A percentile compares a stretch with the other conserved stretches of the same genome.
Conservation (phyloP, 2,797 vertebrate genomes). For the Galago senegalensis region DNA sequence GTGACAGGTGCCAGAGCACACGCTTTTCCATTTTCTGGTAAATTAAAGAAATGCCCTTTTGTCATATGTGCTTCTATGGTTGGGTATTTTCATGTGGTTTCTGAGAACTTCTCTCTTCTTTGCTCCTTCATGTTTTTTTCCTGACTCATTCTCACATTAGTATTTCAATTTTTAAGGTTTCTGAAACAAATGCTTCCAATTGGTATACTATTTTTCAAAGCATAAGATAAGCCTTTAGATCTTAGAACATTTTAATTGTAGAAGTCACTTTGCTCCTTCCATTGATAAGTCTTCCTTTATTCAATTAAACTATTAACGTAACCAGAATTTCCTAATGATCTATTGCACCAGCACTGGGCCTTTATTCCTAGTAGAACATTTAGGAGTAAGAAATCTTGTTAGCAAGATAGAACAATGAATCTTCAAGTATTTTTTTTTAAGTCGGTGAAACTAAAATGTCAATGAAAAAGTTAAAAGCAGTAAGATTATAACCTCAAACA, state of each 20-base stretch:
- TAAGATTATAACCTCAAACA: not conserved
- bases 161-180: not conserved
- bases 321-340: not conserved
- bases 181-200: not conserved
- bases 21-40: not conserved
- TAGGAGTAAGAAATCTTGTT: not conserved
- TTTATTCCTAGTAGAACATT: not conserved
- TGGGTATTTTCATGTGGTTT: not conserved
- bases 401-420: not conserved
- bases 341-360: not conserved
- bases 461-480: not conserved
- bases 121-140: not conserved
- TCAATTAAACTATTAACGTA: not conserved
- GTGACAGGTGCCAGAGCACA: not conserved
- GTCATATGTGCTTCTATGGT: not conserved
- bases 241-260: not conserved
- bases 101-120: not conserved
- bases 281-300: not conserved
- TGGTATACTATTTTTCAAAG: not conserved
- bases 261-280: not conserved
- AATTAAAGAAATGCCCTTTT: not conserved
- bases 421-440: slow-evolving; percentile 2
- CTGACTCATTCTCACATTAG: not conserved
- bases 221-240: not conserved
- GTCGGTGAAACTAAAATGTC: not conserved